phyloP scores from a whole-genome alignment of 2,797 vertebrate species.

The Pseudomugil gertrudae region DNA sequence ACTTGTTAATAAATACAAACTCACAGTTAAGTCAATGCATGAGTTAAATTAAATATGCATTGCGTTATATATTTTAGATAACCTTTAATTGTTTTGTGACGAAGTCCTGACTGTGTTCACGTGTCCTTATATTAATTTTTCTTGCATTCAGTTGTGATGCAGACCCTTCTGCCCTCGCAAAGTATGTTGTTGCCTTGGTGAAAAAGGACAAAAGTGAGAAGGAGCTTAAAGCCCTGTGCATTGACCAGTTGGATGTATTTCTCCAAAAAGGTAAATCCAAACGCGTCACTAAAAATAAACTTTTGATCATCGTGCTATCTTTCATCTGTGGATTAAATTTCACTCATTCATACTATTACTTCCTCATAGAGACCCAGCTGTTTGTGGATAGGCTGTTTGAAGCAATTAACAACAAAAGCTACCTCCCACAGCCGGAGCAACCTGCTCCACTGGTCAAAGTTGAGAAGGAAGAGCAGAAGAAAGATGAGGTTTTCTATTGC shows the following conservation, averaged over 20 bases:
- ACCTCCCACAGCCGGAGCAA: constrained; percentile 91
- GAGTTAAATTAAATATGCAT: background rate
- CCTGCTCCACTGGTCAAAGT: constrained; percentile 82
- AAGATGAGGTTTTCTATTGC: constrained; percentile 87
- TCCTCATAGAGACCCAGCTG: constrained; percentile 90
- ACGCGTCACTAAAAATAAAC: background rate
- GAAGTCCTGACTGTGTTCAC: background rate
- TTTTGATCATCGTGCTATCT: background rate
- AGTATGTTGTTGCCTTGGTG: constrained; percentile 98
- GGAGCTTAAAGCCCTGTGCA: constrained; percentile 95
- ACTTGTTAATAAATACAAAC: background rate
- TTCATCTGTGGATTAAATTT: background rate
- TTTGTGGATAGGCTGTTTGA: constrained; percentile 99
- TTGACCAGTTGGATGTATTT: constrained; percentile 99
- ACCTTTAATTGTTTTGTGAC: background rate
- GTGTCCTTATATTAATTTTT: background rate
- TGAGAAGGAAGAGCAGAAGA: constrained; percentile 94
- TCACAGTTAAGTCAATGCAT: background rate
- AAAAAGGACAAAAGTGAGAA: constrained; percentile 99
- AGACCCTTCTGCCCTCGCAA: constrained; percentile 96
- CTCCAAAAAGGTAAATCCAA: constrained; percentile 92
- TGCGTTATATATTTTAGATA: background rate
- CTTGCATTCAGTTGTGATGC: constrained; percentile 90
- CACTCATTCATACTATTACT: background rate
- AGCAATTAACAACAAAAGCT: constrained; percentile 94